Percentiles rank a stretch among this genome's conserved stretches.
These are phyloP conservation scores for Tribolium madens DNA, from an alignment of 1,140 invertebrate genomes.

Conservation along the genomic window DNA sequence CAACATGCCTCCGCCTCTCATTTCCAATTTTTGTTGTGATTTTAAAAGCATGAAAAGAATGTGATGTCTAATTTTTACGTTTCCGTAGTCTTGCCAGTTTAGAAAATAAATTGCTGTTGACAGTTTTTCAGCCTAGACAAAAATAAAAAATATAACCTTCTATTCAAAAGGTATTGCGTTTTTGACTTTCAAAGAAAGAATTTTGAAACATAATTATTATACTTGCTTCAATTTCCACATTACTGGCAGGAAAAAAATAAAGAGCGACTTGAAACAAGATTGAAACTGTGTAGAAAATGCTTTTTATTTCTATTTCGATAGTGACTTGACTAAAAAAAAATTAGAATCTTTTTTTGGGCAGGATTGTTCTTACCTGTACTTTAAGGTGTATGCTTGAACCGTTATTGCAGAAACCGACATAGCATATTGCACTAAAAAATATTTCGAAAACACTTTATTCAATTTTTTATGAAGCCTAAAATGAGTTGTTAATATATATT, in stretches of 20 bases:
- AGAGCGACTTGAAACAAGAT: constrained; percentile 1
- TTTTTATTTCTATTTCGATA: background rate
- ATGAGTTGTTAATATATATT: background rate
- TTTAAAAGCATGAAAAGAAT: constrained; percentile 18
- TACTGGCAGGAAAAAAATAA: constrained; percentile 7
- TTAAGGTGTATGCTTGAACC: background rate
- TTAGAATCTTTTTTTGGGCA: background rate
- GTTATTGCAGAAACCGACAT: background rate
- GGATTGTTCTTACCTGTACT: background rate
- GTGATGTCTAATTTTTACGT: background rate
- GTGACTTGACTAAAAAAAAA: background rate
- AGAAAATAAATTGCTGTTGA: background rate
- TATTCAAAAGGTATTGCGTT: too few relatives aligned
- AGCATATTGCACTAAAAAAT: background rate
- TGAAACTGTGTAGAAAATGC: constrained; percentile 3
- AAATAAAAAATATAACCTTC: too few relatives aligned
- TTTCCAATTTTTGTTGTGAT: background rate
- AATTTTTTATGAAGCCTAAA: background rate
- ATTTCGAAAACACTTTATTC: constrained; percentile 1
- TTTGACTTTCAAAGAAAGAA: too few relatives aligned
- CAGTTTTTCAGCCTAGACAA: background rate
- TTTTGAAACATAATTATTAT: background rate
- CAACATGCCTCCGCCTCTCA: background rate
- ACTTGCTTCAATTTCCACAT: background rate
- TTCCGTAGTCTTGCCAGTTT: background rate